Percentiles rank a stretch among this genome's conserved stretches.
phyloP scores from a whole-genome alignment of 1,140 invertebrate species.

The Megalopta genalis region DNA sequence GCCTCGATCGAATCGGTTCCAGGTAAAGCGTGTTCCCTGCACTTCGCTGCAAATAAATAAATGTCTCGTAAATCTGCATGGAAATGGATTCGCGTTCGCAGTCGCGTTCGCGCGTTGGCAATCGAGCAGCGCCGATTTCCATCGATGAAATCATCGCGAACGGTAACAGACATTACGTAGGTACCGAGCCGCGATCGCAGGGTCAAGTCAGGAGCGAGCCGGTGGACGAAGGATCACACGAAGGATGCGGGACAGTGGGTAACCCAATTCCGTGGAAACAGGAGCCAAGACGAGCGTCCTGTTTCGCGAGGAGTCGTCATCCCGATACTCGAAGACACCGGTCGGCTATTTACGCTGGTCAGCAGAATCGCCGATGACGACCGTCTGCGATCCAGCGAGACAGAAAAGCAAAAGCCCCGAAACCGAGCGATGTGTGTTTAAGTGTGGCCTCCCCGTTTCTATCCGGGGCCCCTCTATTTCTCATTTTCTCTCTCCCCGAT shows the following conservation, averaged over 20 bases:
- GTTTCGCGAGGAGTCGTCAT: background rate
- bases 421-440: conserved; percentile 60
- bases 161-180: too few relatives aligned
- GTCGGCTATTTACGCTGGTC: conserved; percentile 3
- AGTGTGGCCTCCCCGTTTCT: conserved; percentile 58
- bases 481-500: conserved; percentile 68
- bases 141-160: too few relatives aligned
- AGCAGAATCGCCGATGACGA: background rate
- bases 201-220: too few relatives aligned
- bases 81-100: too few relatives aligned
- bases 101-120: too few relatives aligned
- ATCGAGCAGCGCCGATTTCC: too few relatives aligned
- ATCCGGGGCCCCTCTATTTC: conserved; percentile 63
- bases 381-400: background rate
- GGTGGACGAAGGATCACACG: too few relatives aligned
- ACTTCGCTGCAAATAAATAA: too few relatives aligned
- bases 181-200: too few relatives aligned
- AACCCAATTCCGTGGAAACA: background rate
- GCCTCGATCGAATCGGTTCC: too few relatives aligned
- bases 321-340: background rate
- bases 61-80: too few relatives aligned
- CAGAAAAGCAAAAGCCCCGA: background rate
- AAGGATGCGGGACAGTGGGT: background rate
- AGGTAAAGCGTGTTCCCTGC: too few relatives aligned
- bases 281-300: background rate